Evolutionary conservation across 2,113 vertebrate genomes (phyloP), one percentile per base, ranked within the genome.

Genomic region (Phaethornis superciliosus): DNA sequence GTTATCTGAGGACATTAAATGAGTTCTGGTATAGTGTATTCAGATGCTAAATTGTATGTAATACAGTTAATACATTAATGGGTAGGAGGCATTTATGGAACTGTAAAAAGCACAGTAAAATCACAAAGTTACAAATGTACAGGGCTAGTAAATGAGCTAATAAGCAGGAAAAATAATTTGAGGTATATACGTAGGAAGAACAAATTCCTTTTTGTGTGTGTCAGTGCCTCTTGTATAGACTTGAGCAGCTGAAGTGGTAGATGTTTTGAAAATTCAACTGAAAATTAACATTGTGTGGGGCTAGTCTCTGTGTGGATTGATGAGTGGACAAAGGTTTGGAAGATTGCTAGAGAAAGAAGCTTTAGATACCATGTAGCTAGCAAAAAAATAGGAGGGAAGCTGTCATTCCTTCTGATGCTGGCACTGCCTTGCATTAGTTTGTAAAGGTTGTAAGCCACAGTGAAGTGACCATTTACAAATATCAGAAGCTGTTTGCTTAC

Each of bases 111-210:
- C 19, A 12, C 18, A 32, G 13, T n/a, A 33, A 67, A 75, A 51
- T 23, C 15, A 4, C 3, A 49, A n/a, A 58, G 14, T 9, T 32
- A 1, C 2, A 19, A 1, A 11, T 13, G 6, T 63, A 15, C 5
- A 11, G 10, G 18, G 15, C 44, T 58, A 21, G 30, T 27, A 54
- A 58, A 23, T 44, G 0, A 40, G 42, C 7, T 32, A 9, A 55
- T 6, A 51, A 35, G 30, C 5, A 10, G 23, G 6, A 49, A 35
- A 68, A 82, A 35, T 35, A 35, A 28, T 20, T 0, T 0, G 0
- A 44, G 7, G 9, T 13, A 28, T 0, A 46, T 59, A 3, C 4
- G 5, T 5, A 28, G 58, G 14, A 32, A 85, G 47, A 51, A 2
- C 8, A 22, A 5, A 8, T 71, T 71, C 22, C 8, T 88, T n/a